Conservation (phyloP, 1,140 invertebrate genomes). For the Eufriesea mexicana region DNA sequence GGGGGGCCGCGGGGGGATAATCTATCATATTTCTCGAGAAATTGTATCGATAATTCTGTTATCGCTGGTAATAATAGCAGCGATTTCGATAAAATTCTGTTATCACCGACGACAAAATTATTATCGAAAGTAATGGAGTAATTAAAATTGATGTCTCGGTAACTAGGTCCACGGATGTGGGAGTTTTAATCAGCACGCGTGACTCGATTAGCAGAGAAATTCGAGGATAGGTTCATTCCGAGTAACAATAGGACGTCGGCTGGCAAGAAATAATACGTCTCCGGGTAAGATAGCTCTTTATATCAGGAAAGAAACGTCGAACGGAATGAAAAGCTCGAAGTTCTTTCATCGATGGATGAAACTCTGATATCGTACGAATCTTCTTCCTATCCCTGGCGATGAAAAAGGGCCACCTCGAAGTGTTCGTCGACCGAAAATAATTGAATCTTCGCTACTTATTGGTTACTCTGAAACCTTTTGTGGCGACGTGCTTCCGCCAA, state of each 20-base stretch:
- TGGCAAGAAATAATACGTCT: slow-evolving; percentile 22
- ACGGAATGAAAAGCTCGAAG: slow-evolving; percentile 17
- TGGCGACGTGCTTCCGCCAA: neutral
- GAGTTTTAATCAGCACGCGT: neutral
- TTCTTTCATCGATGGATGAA: slow-evolving; percentile 31
- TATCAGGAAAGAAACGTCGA: slow-evolving; percentile 20
- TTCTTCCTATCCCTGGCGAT: slow-evolving; percentile 5
- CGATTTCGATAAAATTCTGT: too few species aligned
- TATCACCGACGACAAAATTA: too few species aligned
- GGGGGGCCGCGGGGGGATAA: too few species aligned
- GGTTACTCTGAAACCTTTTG: slow-evolving; percentile 30
- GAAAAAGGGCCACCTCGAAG: slow-evolving; percentile 30
- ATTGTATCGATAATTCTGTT: too few species aligned
- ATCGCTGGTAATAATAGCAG: too few species aligned
- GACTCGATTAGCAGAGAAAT: neutral
- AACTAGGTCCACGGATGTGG: too few species aligned
- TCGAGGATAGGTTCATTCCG: neutral
- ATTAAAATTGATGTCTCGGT: too few species aligned
- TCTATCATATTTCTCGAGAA: too few species aligned
- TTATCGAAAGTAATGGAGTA: too few species aligned
- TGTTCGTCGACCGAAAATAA: slow-evolving; percentile 50
- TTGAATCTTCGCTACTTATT: slow-evolving; percentile 48
- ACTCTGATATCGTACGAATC: slow-evolving; percentile 42
- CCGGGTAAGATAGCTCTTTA: slow-evolving; percentile 12
- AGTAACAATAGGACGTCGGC: neutral